Percentiles rank a stretch among this genome's conserved stretches.
Conservation (phyloP, 2,113 vertebrate genomes). For the Orientallactaga bullata region DNA sequence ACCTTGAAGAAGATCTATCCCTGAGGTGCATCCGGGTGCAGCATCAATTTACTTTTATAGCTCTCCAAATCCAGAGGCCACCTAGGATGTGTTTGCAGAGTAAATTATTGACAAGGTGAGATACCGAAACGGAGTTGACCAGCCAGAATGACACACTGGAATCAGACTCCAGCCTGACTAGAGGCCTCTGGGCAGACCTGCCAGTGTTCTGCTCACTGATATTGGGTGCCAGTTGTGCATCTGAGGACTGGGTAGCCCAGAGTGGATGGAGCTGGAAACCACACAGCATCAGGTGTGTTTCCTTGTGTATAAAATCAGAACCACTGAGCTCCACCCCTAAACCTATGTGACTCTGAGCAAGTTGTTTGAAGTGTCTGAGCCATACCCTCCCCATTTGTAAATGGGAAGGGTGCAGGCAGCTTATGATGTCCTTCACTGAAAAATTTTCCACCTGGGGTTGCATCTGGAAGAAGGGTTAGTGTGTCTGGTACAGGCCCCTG, state of each 20-base stretch:
- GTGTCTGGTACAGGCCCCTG: background rate
- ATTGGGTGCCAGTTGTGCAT: background rate
- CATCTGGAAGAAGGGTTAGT: background rate
- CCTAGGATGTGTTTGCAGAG: background rate
- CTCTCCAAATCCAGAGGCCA: conserved; percentile 3
- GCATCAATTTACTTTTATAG: conserved; percentile 45
- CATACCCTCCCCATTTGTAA: background rate
- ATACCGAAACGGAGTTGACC: background rate
- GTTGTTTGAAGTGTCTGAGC: background rate
- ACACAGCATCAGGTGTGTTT: background rate
- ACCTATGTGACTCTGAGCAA: background rate
- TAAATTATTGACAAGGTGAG: background rate
- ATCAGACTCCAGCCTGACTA: background rate
- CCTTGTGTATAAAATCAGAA: background rate
- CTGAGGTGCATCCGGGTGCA: background rate
- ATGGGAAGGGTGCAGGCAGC: background rate
- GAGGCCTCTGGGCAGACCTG: fast-evolving
- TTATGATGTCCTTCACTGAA: background rate
- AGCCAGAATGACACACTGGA: background rate
- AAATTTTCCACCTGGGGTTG: background rate
- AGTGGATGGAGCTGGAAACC: background rate
- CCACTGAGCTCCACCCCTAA: no score
- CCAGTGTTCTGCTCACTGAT: background rate
- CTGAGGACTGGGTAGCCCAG: fast-evolving
- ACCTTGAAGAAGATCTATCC: conserved; percentile 44